Base-by-base conservation (phyloP, 2,888 invertebrate species). In the Melipona beecheii region DNA sequence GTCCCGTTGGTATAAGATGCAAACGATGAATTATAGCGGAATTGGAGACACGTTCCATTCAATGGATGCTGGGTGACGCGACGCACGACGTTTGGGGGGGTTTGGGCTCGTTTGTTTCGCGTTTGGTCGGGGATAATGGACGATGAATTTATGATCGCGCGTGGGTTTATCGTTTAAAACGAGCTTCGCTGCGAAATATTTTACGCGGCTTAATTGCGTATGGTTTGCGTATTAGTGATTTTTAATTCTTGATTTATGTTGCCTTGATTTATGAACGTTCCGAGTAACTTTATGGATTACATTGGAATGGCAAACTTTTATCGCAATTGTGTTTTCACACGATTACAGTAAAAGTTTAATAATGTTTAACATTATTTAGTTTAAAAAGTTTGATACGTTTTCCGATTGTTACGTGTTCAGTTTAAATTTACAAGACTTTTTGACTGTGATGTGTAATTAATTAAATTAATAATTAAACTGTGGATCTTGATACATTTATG, bases 21-120 rank as follows among this genome's bases (percentile, higher is more conserved):
- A 31, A 62, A 69, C 62, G 54, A 64, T 75, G 76, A 79, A 21
- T 78, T 62, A 62, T 21, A 36, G 36, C 27, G 13, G 24, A 56
- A 58, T 2, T 71, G 43, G 72, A 68, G 49, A 19, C 54, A 72
- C 56, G 31, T 52, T 11, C 27, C 17, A 21, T 58, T n/a, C 19
- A 50, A 52, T 24, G 56, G 56, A 56, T 24, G 50, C 19, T 62
- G n/a, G 75, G n/a, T 21, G 27, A 13, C 27, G 6, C 2, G 15
- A 15, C 24, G 3, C 5, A 54, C 27, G 74, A n/a, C n/a, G 19
- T 31, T 31, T 31, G 54, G 13, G n/a, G 75, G 49, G 27, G 27
- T 27, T 27, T 36, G 43, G 43, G 43, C 73, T 60, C 24, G n/a
- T 19, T 60, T 43, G 58, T 31, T 43, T 43, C 27, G 19, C 17